Conservation (phyloP, 2,888 invertebrate species). For the Melanophora roralis region DNA sequence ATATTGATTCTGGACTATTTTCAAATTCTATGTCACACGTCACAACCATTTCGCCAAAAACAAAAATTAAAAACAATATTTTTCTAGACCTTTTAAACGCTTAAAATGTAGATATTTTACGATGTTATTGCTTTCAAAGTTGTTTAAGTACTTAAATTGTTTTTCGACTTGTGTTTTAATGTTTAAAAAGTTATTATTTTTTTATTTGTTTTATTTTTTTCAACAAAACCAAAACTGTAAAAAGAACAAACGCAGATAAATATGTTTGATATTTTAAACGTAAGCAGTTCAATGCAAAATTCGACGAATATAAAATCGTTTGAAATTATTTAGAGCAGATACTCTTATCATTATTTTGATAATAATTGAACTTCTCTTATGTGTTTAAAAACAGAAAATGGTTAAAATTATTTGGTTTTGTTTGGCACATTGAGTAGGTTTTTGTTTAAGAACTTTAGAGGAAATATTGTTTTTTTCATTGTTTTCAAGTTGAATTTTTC, state of each 20-base stretch:
- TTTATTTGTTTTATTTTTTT: background rate
- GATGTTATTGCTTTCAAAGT: background rate
- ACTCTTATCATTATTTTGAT: slow-evolving; percentile 29
- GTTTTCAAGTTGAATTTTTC: no score
- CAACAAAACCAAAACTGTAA: no score
- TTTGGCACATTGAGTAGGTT: background rate
- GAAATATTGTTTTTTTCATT: no score
- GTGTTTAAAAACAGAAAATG: background rate
- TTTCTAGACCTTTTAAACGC: background rate
- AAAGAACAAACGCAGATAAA: no score
- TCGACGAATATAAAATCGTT: background rate
- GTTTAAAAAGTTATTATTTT: slow-evolving; percentile 6
- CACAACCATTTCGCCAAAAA: slow-evolving; percentile 66
- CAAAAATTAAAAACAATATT: background rate
- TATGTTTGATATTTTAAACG: background rate
- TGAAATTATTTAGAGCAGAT: background rate
- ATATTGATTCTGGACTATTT: slow-evolving; percentile 70
- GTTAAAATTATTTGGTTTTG: background rate
- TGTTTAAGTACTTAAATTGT: slow-evolving; percentile 2
- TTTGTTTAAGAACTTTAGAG: background rate
- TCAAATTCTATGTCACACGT: slow-evolving; percentile 71
- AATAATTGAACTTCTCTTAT: slow-evolving; percentile 12
- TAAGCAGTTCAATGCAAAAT: slow-evolving; percentile 20
- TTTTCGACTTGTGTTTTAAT: slow-evolving; percentile 13
- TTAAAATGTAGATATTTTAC: background rate